A percentile compares a stretch with the other conserved stretches of the same genome.
Evolutionary conservation across 1,140 invertebrate species (phyloP).

Genomic region (Muscidifurax raptorellus): DNA sequence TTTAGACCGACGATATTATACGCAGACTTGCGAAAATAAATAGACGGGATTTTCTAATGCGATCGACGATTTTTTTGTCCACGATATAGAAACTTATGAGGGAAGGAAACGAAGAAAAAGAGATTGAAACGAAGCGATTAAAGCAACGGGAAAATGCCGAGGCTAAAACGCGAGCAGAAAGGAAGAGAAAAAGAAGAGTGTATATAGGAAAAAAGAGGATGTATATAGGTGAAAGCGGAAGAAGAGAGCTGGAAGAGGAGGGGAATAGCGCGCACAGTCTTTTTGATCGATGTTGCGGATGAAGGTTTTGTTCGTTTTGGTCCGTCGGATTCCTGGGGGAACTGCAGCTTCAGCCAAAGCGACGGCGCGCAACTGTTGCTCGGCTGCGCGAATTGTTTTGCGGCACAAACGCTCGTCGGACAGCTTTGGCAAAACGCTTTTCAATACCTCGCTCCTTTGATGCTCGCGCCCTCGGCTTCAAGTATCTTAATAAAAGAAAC

Average conservation of each 20-base stretch:
- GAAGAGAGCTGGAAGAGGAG: too few relatives aligned
- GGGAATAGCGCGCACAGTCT: neutral
- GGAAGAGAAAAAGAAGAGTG: neutral
- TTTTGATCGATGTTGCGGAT: constrained; percentile 33
- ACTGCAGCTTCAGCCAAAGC: neutral
- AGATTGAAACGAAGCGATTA: neutral
- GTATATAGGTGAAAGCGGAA: neutral
- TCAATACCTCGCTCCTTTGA: neutral
- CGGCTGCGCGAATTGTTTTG: constrained; percentile 21
- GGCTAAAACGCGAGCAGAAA: neutral
- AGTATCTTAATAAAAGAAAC: constrained; percentile 27
- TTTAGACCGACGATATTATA: too few relatives aligned
- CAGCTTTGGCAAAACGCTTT: neutral
- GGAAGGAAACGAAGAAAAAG: neutral
- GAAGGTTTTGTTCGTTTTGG: constrained; percentile 15
- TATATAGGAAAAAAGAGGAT: neutral
- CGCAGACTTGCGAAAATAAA: too few relatives aligned
- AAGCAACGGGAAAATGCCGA: neutral
- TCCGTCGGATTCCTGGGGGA: constrained; percentile 3
- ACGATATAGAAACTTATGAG: too few relatives aligned
- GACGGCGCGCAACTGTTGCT: constrained; percentile 16
- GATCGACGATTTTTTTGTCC: too few relatives aligned
- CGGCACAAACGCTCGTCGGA: neutral
- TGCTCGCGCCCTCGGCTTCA: neutral
- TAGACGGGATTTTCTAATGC: too few relatives aligned